Conservation (phyloP, 53 echinoderm and acorn worm species). For the Paracentrotus lividus region DNA sequence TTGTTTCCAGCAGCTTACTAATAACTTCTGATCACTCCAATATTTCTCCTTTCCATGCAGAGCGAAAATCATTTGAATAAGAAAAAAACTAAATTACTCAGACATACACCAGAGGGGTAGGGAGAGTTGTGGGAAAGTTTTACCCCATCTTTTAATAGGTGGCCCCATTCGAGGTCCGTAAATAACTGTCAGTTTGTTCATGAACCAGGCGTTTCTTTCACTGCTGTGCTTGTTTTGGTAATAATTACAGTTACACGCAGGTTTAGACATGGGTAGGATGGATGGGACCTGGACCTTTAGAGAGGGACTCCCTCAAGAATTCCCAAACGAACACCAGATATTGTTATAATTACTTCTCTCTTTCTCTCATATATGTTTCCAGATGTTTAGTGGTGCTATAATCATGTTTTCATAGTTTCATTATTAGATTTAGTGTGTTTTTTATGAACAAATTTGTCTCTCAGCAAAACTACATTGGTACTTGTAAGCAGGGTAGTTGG, state of each 20-base stretch:
- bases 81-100: slow-evolving; percentile 55
- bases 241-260: slow-evolving; percentile 53
- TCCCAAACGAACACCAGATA: slow-evolving; percentile 31
- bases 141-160: slow-evolving; percentile 42
- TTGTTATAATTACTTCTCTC: background rate
- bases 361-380: slow-evolving; percentile 54
- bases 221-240: slow-evolving; percentile 50
- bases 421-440: no score
- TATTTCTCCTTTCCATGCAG: slow-evolving; percentile 1
- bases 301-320: slow-evolving; percentile 15
- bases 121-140: slow-evolving; percentile 64
- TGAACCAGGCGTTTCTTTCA: slow-evolving; percentile 19
- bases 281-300: slow-evolving; percentile 23
- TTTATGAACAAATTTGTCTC: no score
- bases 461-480: no score
- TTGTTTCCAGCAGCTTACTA: slow-evolving; percentile 57
- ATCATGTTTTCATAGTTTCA: background rate
- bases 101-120: slow-evolving; percentile 32
- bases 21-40: slow-evolving; percentile 65
- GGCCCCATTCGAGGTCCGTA: slow-evolving; percentile 29
- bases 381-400: slow-evolving; percentile 3
- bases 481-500: no score
- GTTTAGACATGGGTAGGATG: slow-evolving; percentile 14
- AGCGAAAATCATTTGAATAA: slow-evolving; percentile 37
- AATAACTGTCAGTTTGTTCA: slow-evolving; percentile 53